Evolutionary conservation across 2,888 invertebrate species (phyloP).

Genomic region (Oligia latruncula): DNA sequence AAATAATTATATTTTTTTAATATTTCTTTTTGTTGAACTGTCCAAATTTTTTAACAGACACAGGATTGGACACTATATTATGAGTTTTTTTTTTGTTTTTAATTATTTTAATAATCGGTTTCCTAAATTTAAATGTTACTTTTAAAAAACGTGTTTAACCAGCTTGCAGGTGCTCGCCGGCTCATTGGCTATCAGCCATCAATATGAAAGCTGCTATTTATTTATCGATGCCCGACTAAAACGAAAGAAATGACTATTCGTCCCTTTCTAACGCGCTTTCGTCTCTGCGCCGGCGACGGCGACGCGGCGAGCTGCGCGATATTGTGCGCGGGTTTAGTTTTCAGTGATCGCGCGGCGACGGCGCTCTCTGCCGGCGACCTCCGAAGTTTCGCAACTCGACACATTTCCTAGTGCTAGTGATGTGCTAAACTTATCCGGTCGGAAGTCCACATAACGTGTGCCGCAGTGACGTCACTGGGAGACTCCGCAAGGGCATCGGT

Average conservation of each 20-base stretch:
- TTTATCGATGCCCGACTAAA: slow-evolving; percentile 79
- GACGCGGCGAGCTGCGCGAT: slow-evolving; percentile 72
- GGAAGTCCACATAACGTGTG: slow-evolving; percentile 75
- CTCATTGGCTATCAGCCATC: slow-evolving; percentile 73
- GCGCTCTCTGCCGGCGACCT: slow-evolving; percentile 87
- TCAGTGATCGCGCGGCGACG: slow-evolving; percentile 86
- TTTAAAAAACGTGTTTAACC: slow-evolving; percentile 41
- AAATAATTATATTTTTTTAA: not conserved
- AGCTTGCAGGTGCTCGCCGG: slow-evolving; percentile 49
- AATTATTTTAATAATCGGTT: not conserved
- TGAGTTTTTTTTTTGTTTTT: not conserved
- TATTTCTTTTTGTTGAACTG: not conserved
- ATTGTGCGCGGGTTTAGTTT: slow-evolving; percentile 85
- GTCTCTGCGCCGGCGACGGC: slow-evolving; percentile 64
- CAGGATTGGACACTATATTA: not conserved
- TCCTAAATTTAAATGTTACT: slow-evolving; percentile 23
- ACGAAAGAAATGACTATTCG: slow-evolving; percentile 85
- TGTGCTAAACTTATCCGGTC: slow-evolving; percentile 79
- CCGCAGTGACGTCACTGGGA: slow-evolving; percentile 68
- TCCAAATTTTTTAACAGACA: not conserved
- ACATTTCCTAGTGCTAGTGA: slow-evolving; percentile 86
- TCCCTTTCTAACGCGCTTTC: slow-evolving; percentile 88
- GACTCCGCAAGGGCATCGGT: slow-evolving; percentile 72
- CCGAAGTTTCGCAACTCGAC: slow-evolving; percentile 80
- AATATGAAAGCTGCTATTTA: slow-evolving; percentile 80